Base-by-base conservation (phyloP, 2,113 vertebrate genomes). In the Tachysurus vachellii region DNA sequence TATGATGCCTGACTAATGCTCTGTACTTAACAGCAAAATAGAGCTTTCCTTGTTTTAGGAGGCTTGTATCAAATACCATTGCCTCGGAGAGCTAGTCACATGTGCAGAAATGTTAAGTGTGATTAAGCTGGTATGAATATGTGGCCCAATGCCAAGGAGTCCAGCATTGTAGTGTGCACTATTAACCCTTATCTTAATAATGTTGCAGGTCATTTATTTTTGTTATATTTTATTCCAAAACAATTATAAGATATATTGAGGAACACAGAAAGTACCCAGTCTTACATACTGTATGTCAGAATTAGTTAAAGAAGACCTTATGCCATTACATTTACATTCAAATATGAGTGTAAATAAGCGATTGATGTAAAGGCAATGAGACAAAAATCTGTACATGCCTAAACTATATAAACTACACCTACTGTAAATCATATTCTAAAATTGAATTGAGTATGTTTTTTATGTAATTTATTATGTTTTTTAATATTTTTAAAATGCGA, bases 81-180 rank as follows among this genome's bases (percentile, higher is more conserved):
- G 93, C 17, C 59, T 85, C 80, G 82, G 88, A 23, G 56, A 75
- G 53, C 64, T 82, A 59, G 91, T 95, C 93, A 93, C 93, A 93
- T 94, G 93, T 59, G 82, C 81, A 7, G 53, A 86, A 79, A 68
- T 89, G 88, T 82, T 90, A 89, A 92, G 94, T 93, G 85, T 85
- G 81, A 94, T 94, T 93, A 92, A 84, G 80, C 42, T 88, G 88
- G 89, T 84, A 90, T 92, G 91, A 88, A 89, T 87, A 5, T 83
- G 70, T 89, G 91, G 89, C 89, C 5, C 8, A 5, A 73, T 2
- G 84, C 87, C 88, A 86, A 71, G 88, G 66, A 81, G 91, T 82
- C 87, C 83, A 61, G 84, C 50, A 85, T 82, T 86, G 90, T 71
- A 85, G 85, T 85, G 90, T 89, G 81, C 31, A 28, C 91, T 85